Evolutionary conservation across 2,113 vertebrate species (phyloP).

Genomic region (Toxotes jaculatrix): DNA sequence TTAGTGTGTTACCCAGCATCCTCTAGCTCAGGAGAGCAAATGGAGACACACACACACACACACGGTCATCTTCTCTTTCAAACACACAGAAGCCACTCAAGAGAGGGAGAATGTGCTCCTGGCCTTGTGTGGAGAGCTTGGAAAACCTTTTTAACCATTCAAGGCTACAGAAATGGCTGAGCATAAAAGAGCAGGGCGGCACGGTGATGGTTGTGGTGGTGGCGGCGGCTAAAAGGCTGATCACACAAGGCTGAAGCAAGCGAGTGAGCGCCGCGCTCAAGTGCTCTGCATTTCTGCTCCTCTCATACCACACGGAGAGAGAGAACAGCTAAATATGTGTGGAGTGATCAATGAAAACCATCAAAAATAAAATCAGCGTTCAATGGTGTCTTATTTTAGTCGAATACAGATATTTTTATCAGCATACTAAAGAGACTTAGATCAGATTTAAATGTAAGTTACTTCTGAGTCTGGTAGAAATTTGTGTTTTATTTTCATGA

Average conservation of each 20-base stretch:
- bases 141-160: slow-evolving; percentile 59
- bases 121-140: slow-evolving; percentile 55
- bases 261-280: slow-evolving; percentile 11
- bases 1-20: slow-evolving; percentile 31
- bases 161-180: slow-evolving; percentile 51
- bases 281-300: slow-evolving; percentile 35
- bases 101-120: slow-evolving; percentile 36
- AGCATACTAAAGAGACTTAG: background rate
- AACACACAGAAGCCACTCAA: slow-evolving; percentile 26
- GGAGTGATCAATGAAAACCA: slow-evolving; percentile 6
- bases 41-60: slow-evolving; percentile 4
- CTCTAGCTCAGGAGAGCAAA: slow-evolving; percentile 10
- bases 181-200: slow-evolving; percentile 61
- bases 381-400: no score
- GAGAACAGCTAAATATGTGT: slow-evolving; percentile 19
- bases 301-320: background rate
- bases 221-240: slow-evolving; percentile 61
- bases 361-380: no score
- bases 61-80: slow-evolving; percentile 28
- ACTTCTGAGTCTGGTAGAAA: no score
- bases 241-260: slow-evolving; percentile 56
- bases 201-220: background rate
- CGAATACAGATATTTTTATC: no score
- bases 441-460: background rate
- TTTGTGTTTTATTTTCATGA: background rate